phyloP scores from a whole-genome alignment of 1,140 invertebrate genomes.

The Drosophila rhopaloa region DNA sequence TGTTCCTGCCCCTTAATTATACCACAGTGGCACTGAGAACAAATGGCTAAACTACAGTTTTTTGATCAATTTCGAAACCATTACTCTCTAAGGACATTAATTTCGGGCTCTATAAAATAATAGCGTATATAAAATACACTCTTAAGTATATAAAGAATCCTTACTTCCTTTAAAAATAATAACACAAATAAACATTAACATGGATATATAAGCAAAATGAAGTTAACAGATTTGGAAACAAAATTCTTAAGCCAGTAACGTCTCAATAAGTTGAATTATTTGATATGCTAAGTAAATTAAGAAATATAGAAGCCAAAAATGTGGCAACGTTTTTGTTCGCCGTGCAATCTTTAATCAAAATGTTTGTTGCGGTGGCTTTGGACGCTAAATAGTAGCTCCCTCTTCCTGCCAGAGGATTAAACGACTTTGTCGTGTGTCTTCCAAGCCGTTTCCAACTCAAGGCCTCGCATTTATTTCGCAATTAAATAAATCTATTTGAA shows the following conservation, averaged over 20 bases:
- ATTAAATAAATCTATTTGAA: background rate
- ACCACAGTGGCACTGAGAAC: conserved; percentile 4
- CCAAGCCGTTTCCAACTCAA: background rate
- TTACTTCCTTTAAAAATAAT: too few relatives aligned
- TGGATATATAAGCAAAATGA: too few relatives aligned
- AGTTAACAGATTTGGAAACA: too few relatives aligned
- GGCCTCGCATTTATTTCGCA: conserved; percentile 5
- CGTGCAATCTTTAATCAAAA: conserved; percentile 7
- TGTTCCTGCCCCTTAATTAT: conserved; percentile 13
- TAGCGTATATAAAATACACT: too few relatives aligned
- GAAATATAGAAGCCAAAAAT: too few relatives aligned
- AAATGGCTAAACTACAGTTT: background rate
- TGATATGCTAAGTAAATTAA: too few relatives aligned
- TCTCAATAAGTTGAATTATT: too few relatives aligned
- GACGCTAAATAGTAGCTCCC: background rate
- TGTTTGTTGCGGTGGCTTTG: background rate
- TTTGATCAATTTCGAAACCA: background rate
- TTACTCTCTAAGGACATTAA: background rate
- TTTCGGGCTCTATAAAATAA: too few relatives aligned
- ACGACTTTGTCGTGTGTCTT: background rate
- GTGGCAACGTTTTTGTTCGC: background rate
- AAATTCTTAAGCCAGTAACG: too few relatives aligned
- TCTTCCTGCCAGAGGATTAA: background rate
- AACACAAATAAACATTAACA: too few relatives aligned
- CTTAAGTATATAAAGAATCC: too few relatives aligned